Percentiles rank a stretch among this genome's conserved stretches.
These are phyloP conservation scores for Pogonocherus hispidulus DNA, from an alignment of 2,888 invertebrate genomes.

Conservation along the genomic window DNA sequence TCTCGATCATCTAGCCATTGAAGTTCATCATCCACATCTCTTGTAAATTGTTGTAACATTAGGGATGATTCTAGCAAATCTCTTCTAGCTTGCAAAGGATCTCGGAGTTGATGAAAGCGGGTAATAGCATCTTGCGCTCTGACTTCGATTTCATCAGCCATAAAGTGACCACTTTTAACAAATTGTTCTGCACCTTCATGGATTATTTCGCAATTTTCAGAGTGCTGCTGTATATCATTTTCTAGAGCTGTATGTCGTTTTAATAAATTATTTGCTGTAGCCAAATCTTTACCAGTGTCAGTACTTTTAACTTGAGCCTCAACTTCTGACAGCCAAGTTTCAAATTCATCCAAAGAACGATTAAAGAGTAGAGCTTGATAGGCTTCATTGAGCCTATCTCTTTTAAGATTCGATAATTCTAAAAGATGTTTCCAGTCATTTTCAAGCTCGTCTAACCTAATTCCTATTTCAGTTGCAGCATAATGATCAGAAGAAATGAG, in stretches of 20 bases:
- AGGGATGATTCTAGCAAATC: constrained; percentile 94
- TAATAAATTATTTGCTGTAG: constrained; percentile 86
- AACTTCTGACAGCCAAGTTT: constrained; percentile 92
- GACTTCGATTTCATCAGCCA: constrained; percentile 87
- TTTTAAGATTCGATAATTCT: constrained; percentile 85
- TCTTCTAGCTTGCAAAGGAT: constrained; percentile 90
- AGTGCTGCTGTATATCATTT: constrained; percentile 86
- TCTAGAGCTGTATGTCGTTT: constrained; percentile 88
- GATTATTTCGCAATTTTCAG: constrained; percentile 84
- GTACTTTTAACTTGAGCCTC: constrained; percentile 80
- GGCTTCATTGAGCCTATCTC: constrained; percentile 88
- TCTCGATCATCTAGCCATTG: constrained; percentile 90
- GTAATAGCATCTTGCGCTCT: constrained; percentile 79
- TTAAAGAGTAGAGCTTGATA: constrained; percentile 91
- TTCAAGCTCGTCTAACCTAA: constrained; percentile 86
- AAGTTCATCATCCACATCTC: constrained; percentile 94
- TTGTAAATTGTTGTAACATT: constrained; percentile 87
- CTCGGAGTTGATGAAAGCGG: constrained; percentile 76
- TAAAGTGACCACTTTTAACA: constrained; percentile 86
- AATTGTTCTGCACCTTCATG: constrained; percentile 86
- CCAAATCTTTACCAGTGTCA: constrained; percentile 90
- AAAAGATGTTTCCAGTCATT: constrained; percentile 89
- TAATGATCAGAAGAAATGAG: constrained; percentile 87
- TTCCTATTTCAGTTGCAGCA: constrained; percentile 87
- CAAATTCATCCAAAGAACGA: constrained; percentile 92